A percentile compares a stretch with the other conserved stretches of the same genome.
These are phyloP conservation scores for Psammodynastes pulverulentus DNA, from an alignment of 2,113 vertebrate species.

Conservation along the genomic window DNA sequence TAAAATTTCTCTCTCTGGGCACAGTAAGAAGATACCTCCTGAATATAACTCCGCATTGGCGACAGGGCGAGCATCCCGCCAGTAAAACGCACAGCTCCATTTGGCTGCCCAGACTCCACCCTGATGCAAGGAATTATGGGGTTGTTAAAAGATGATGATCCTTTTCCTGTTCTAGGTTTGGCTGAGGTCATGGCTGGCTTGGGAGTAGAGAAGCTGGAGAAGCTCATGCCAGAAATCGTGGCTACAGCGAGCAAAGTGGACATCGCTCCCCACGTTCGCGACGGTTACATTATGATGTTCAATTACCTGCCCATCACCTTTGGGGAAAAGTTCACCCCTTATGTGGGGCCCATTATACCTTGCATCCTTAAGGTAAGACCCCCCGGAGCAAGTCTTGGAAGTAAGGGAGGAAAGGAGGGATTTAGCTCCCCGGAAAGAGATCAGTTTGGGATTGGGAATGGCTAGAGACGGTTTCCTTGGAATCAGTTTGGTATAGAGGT, in stretches of 20 bases:
- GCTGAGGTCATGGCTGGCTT: conserved; percentile 97
- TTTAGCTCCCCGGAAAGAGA: not conserved
- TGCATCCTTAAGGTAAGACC: conserved; percentile 93
- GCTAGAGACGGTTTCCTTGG: not conserved
- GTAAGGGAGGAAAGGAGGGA: not conserved
- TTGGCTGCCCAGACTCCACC: too few relatives aligned
- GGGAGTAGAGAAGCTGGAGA: conserved; percentile 96
- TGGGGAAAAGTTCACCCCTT: conserved; percentile 93
- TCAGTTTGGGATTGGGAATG: not conserved
- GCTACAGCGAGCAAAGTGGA: conserved; percentile 95
- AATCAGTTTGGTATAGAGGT: not conserved
- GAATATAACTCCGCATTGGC: too few relatives aligned
- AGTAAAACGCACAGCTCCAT: too few relatives aligned
- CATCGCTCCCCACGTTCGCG: conserved; percentile 94
- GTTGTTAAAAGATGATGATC: too few relatives aligned
- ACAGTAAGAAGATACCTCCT: too few relatives aligned
- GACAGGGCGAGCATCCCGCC: too few relatives aligned
- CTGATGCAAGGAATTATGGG: too few relatives aligned
- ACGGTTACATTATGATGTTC: conserved; percentile 99
- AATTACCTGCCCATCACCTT: conserved; percentile 98
- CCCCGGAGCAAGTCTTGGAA: not conserved
- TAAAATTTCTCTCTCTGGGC: too few relatives aligned
- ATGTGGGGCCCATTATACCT: conserved; percentile 96
- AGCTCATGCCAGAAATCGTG: conserved; percentile 98
- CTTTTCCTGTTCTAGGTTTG: conserved; percentile 71